phyloP scores from a whole-genome alignment of 1,140 invertebrate genomes.

The Drosophila oshimai region DNA sequence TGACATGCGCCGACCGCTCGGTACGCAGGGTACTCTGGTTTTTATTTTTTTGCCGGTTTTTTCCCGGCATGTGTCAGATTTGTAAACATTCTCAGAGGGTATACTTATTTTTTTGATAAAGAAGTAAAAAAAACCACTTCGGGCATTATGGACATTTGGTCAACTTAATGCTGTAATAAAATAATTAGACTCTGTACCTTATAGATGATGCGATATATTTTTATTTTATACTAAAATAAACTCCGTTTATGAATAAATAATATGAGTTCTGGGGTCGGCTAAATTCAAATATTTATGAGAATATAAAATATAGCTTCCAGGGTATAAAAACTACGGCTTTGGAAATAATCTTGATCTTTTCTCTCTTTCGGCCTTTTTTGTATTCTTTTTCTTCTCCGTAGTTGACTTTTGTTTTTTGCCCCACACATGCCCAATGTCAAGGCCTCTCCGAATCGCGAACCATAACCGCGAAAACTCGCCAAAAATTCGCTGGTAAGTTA shows the following conservation, averaged over 20 bases:
- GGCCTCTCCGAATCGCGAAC: slow-evolving; percentile 16
- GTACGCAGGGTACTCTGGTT: slow-evolving; percentile 11
- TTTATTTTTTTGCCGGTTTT: slow-evolving; percentile 42
- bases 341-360: too few relatives aligned
- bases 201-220: too few relatives aligned
- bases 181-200: too few relatives aligned
- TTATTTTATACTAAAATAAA: too few relatives aligned
- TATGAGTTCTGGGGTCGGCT: too few relatives aligned
- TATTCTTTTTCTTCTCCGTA: slow-evolving; percentile 10
- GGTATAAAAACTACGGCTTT: too few relatives aligned
- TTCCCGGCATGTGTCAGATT: slow-evolving; percentile 28
- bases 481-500: slow-evolving; percentile 24
- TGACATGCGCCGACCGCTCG: slow-evolving; percentile 32
- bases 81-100: neutral
- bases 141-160: too few relatives aligned
- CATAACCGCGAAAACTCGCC: slow-evolving; percentile 9
- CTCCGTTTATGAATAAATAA: too few relatives aligned
- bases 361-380: slow-evolving; percentile 5
- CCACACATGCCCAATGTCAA: slow-evolving; percentile 63
- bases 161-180: too few relatives aligned
- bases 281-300: neutral
- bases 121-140: neutral
- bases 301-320: too few relatives aligned
- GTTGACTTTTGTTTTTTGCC: slow-evolving; percentile 13
- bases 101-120: neutral